Evolutionary conservation across 2,113 vertebrate genomes (phyloP).

Genomic region (Ramphastos sulfuratus): DNA sequence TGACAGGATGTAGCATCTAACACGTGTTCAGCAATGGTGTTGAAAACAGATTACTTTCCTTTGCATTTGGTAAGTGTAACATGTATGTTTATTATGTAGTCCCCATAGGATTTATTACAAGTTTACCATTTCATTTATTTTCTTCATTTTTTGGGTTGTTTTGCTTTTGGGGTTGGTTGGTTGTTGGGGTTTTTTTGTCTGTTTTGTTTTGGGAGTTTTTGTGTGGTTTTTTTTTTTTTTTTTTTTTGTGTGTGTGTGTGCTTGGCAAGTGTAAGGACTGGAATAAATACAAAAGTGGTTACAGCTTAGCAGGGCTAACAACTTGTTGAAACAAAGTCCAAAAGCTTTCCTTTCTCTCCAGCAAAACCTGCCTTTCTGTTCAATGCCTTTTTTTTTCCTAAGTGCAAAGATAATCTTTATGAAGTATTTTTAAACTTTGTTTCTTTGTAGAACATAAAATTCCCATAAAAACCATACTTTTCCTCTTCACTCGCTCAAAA

Average conservation of each 20-base stretch:
- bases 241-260: slow-evolving; percentile 19
- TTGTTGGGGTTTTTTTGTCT: not conserved
- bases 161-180: no score
- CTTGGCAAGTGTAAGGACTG: slow-evolving; percentile 42
- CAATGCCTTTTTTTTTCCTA: not conserved
- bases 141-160: not conserved
- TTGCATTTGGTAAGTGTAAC: slow-evolving; percentile 45
- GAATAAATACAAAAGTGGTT: slow-evolving; percentile 34
- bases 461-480: slow-evolving; percentile 16
- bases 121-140: slow-evolving; percentile 36
- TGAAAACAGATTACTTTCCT: slow-evolving; percentile 54
- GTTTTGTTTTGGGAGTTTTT: no score
- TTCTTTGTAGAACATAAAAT: slow-evolving; percentile 24
- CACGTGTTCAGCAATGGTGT: not conserved
- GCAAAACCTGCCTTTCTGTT: slow-evolving; percentile 25
- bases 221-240: no score
- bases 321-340: slow-evolving; percentile 42
- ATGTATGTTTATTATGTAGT: slow-evolving; percentile 18
- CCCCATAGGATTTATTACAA: slow-evolving; percentile 28
- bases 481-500: not conserved
- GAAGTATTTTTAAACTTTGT: not conserved
- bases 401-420: not conserved
- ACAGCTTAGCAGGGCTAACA: slow-evolving; percentile 1
- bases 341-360: slow-evolving; percentile 18
- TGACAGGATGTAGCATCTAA: not conserved